A percentile compares a stretch with the other conserved stretches of the same genome.
Evolutionary conservation across 2,888 invertebrate genomes (phyloP).

Genomic region (Tromatobia lineatoria): DNA sequence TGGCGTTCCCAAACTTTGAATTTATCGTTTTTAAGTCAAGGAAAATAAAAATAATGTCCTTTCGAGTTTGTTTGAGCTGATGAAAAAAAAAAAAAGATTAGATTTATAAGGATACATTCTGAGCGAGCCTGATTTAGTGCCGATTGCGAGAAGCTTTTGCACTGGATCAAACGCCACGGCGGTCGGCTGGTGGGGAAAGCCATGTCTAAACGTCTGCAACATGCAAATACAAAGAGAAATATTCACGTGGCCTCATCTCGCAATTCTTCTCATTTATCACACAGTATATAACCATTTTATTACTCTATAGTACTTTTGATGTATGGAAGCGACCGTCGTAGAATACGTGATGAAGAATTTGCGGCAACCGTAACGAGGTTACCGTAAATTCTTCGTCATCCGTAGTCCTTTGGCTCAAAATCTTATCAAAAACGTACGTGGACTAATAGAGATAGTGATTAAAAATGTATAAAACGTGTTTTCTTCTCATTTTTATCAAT

Average conservation of each 20-base stretch:
- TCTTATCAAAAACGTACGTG: too few species aligned
- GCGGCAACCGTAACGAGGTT: too few species aligned
- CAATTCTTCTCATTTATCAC: background rate
- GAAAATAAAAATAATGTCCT: conserved; percentile 41
- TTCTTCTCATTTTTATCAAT: too few species aligned
- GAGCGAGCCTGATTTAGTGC: conserved; percentile 97
- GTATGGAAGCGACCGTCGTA: background rate
- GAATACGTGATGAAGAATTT: too few species aligned
- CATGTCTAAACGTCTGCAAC: conserved; percentile 98
- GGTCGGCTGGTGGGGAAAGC: conserved; percentile 99
- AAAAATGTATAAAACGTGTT: too few species aligned
- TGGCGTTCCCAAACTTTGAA: conserved; percentile 95
- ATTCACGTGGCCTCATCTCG: conserved; percentile 3
- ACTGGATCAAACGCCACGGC: conserved; percentile 99
- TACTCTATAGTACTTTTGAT: background rate
- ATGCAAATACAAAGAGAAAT: conserved; percentile 69
- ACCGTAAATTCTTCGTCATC: too few species aligned
- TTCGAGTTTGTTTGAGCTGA: background rate
- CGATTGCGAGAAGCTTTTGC: conserved; percentile 98
- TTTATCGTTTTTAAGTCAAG: conserved; percentile 52
- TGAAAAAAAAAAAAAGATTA: background rate
- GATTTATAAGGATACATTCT: conserved; percentile 95
- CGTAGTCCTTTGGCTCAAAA: too few species aligned
- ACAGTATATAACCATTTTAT: background rate
- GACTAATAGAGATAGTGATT: too few species aligned